Conservation (phyloP, 2,113 vertebrate species). For the Panurus biarmicus region DNA sequence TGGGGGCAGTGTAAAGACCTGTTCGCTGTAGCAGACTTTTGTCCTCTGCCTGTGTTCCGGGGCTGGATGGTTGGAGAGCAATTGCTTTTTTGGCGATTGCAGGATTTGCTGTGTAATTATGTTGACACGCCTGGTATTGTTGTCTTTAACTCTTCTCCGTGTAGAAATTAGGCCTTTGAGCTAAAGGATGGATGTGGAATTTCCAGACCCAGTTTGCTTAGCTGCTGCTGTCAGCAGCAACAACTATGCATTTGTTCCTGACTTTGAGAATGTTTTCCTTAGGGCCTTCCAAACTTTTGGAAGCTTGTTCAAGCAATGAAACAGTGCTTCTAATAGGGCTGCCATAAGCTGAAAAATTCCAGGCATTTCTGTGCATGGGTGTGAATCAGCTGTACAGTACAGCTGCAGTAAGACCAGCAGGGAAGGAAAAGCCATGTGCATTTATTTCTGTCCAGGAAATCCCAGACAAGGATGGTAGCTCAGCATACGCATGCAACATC, state of each 20-base stretch:
- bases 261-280: neutral
- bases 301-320: neutral
- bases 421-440: neutral
- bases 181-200: neutral
- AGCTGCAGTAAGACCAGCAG: neutral
- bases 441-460: neutral
- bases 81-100: neutral
- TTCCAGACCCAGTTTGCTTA: neutral
- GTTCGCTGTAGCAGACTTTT: neutral
- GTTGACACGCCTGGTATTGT: neutral
- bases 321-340: neutral
- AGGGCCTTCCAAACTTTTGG: neutral
- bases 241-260: neutral
- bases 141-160: neutral
- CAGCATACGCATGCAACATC: neutral
- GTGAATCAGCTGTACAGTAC: neutral
- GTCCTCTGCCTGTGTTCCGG: neutral
- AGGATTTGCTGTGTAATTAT: constrained; percentile 29
- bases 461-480: neutral
- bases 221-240: neutral
- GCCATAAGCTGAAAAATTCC: neutral
- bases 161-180: neutral
- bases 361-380: neutral
- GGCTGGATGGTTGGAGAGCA: neutral
- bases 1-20: neutral